Percentiles rank a stretch among this genome's conserved stretches.
These are phyloP conservation scores for Hestina assimilis DNA, from an alignment of 1,140 invertebrate species.

Conservation along the genomic window DNA sequence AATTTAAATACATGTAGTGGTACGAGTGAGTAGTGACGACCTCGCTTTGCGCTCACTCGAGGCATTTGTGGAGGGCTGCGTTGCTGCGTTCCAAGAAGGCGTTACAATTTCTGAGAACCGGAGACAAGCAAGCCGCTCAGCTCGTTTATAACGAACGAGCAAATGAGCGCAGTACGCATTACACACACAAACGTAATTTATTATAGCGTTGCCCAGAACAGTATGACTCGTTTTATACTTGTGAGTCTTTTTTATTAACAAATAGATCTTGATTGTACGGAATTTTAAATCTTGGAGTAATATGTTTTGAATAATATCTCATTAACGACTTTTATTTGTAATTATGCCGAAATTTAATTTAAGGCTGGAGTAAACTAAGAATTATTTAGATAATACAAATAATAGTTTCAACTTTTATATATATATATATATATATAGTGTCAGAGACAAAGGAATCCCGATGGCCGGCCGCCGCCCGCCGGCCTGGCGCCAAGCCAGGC, in stretches of 20 bases:
- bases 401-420: conserved; percentile 2
- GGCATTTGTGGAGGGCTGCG: conserved; percentile 67
- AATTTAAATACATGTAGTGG: conserved; percentile 52
- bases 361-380: too few relatives aligned
- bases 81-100: conserved; percentile 73
- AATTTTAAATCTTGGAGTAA: conserved; percentile 2
- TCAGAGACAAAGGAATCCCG: conserved; percentile 76
- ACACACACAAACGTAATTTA: conserved; percentile 47
- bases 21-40: conserved; percentile 63
- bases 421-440: conserved; percentile 14
- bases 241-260: conserved; percentile 41
- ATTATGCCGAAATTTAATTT: too few relatives aligned
- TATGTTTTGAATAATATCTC: too few relatives aligned
- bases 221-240: conserved; percentile 32
- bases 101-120: conserved; percentile 76
- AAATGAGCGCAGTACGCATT: conserved; percentile 71
- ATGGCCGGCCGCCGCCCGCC: conserved; percentile 68
- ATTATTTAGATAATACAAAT: too few relatives aligned
- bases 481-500: conserved; percentile 75
- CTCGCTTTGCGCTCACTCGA: conserved; percentile 71
- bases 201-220: conserved; percentile 30
- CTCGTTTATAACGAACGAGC: conserved; percentile 63
- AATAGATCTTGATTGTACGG: conserved; percentile 15
- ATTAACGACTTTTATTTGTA: too few relatives aligned
- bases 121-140: conserved; percentile 69